Evolutionary conservation across 2,113 vertebrate species (phyloP), one percentile per base, ranked within the genome.

Genomic region (Chamaetylas fuelleborni): DNA sequence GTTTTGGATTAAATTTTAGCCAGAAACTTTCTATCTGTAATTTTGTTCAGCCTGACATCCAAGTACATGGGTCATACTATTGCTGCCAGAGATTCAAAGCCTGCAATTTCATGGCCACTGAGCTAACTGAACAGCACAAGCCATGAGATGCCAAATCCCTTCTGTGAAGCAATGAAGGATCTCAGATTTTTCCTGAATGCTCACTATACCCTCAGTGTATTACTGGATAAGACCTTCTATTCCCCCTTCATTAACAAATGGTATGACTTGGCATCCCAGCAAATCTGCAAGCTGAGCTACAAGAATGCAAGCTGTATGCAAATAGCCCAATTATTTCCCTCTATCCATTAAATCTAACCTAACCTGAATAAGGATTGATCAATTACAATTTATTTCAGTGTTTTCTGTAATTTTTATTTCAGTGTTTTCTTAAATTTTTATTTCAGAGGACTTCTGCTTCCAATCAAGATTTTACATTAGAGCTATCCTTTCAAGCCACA

Each of bases 241-340:
- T 81, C 23, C 19, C 29, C 22, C 28, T 78, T 87, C 26, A 4
- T 81, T 87, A 78, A 61, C 36, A 74, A 86, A 84, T 8, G 8
- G 42, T 11, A 70, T 53, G 28, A 57, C n/a, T 67, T 73, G 0
- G 0, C 1, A 0, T 40, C 47, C 82, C 50, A 61, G 22, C 38
- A 84, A 66, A 80, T 54, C 34, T 78, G 28, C 33, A 36, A 50
- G 22, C n/a, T 53, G 64, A 77, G 45, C 28, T 61, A 36, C 60
- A 86, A 53, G 40, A 91, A 73, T 50, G 47, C 45, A 81, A 89
- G 65, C 69, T 50, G 19, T 58, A 89, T 81, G 65, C 51, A 96
- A 95, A 95, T 47, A 67, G 56, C 34, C 60, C 62, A 74, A 81
- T 91, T 91, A 90, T 65, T 64, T 85, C 60, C 61, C 31, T 62